Conservation (phyloP, 2,888 invertebrate genomes). For the Disparrhopalites patrizii region DNA sequence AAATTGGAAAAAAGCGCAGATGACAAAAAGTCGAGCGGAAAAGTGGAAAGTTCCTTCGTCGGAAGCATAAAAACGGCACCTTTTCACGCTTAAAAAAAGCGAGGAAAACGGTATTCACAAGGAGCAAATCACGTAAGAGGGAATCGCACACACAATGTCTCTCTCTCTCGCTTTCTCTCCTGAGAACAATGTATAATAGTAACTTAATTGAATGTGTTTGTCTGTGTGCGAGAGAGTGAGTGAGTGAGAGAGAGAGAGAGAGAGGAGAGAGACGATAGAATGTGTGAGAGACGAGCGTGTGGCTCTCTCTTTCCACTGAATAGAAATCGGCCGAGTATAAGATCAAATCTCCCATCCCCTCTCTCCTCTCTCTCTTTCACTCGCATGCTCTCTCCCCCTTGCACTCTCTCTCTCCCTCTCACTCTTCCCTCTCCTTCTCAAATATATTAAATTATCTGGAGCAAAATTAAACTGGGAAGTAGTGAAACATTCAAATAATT, state of each 20-base stretch:
- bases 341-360: neutral
- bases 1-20: no score
- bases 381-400: neutral
- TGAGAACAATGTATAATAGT: neutral
- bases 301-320: no score
- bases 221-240: neutral
- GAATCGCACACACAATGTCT: no score
- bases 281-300: slow-evolving; percentile 1
- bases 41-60: no score
- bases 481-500: slow-evolving; percentile 23
- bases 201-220: slow-evolving; percentile 5
- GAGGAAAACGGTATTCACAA: no score
- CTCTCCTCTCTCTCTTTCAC: neutral
- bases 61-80: no score
- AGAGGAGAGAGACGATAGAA: neutral
- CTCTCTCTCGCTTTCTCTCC: no score
- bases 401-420: neutral
- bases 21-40: no score
- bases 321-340: neutral
- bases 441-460: slow-evolving; percentile 14
- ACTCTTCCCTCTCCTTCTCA: neutral
- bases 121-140: no score
- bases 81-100: no score
- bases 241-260: slow-evolving; percentile 1
- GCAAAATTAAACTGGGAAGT: slow-evolving; percentile 15